Conservation (phyloP, 2,888 invertebrate genomes). For the Himalopsyche tibetana region DNA sequence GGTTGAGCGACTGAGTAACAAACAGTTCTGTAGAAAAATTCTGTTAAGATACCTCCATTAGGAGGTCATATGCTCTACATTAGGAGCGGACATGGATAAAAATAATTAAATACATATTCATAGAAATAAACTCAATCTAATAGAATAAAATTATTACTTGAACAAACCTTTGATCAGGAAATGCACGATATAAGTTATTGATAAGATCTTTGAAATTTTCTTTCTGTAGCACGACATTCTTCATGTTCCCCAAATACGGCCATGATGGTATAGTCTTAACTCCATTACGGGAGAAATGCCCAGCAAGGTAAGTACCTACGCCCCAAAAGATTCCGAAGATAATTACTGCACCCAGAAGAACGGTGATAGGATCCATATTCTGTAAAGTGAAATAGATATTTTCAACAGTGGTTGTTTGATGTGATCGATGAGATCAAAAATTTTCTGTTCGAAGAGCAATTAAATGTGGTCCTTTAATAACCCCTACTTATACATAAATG, state of each 20-base stretch:
- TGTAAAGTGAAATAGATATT: too few relatives aligned
- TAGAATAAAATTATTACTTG: not conserved
- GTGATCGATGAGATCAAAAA: too few relatives aligned
- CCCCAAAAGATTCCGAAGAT: conserved; percentile 35
- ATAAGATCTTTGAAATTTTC: conserved; percentile 66
- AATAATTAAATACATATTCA: not conserved
- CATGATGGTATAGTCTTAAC: conserved; percentile 67
- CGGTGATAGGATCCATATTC: too few relatives aligned
- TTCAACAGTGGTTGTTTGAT: too few relatives aligned
- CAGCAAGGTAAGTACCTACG: not conserved
- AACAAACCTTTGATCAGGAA: conserved; percentile 69
- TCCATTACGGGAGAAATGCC: conserved; percentile 67
- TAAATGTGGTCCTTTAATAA: too few relatives aligned
- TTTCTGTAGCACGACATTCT: conserved; percentile 64
- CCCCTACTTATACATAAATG: too few relatives aligned
- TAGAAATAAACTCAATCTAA: not conserved
- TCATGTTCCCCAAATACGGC: conserved; percentile 70
- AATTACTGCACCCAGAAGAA: not conserved
- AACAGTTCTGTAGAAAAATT: too few relatives aligned
- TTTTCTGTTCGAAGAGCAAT: too few relatives aligned
- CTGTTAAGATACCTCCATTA: too few relatives aligned
- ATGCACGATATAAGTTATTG: conserved; percentile 67
- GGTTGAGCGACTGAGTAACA: too few relatives aligned
- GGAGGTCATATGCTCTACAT: too few relatives aligned
- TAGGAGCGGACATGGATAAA: not conserved